A percentile compares a stretch with the other conserved stretches of the same genome.
These are phyloP conservation scores for Danio kyathit DNA, from an alignment of 2,797 vertebrate genomes.

Conservation along the genomic window DNA sequence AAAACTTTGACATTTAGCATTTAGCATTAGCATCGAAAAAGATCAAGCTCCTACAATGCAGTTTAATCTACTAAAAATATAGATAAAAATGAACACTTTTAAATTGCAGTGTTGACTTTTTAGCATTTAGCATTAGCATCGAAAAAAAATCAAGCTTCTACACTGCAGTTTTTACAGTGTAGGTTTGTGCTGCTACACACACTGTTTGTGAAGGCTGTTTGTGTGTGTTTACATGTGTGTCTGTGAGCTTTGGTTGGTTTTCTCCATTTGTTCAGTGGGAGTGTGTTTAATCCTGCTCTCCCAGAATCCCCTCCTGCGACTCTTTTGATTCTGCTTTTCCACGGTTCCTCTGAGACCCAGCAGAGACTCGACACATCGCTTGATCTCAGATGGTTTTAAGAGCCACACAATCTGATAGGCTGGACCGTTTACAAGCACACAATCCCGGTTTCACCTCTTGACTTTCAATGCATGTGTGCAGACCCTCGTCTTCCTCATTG, in stretches of 20 bases:
- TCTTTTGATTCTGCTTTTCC: conserved; percentile 22
- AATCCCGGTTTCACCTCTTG: conserved; percentile 17
- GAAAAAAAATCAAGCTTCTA: too few relatives aligned
- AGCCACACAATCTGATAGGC: conserved; percentile 29
- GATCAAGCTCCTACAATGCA: too few relatives aligned
- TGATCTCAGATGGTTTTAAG: conserved; percentile 35
- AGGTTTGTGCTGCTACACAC: neutral
- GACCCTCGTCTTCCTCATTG: neutral
- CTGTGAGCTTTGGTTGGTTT: neutral
- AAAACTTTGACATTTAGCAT: too few relatives aligned
- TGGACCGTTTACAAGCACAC: conserved; percentile 24
- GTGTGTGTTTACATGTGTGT: neutral
- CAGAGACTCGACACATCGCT: conserved; percentile 2
- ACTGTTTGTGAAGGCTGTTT: neutral
- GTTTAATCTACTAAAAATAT: too few relatives aligned
- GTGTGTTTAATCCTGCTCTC: conserved; percentile 26
- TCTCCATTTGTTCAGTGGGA: conserved; percentile 36
- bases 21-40: too few relatives aligned
- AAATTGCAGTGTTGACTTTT: too few relatives aligned
- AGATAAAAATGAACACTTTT: too few relatives aligned
- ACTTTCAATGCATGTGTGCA: conserved; percentile 5
- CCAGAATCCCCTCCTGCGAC: conserved; percentile 37
- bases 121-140: too few relatives aligned
- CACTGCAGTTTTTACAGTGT: too few relatives aligned
- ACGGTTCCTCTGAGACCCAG: conserved; percentile 15